Conservation (phyloP, 2,888 invertebrate genomes). For the Apamea anceps region DNA sequence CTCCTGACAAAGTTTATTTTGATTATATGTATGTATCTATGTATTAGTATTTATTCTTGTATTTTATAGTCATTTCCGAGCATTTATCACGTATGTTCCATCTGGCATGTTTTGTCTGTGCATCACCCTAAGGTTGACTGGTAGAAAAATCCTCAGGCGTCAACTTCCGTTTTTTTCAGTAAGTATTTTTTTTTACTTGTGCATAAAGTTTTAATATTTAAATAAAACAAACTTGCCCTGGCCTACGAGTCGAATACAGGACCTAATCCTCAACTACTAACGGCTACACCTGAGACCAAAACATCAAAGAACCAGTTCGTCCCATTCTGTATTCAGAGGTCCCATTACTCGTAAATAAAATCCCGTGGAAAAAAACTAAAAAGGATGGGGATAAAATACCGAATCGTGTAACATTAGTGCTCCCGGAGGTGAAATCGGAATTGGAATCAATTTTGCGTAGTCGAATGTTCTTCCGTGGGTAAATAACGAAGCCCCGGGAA, state of each 20-base stretch:
- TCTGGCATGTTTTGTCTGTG: too few species aligned
- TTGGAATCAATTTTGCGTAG: slow-evolving; percentile 64
- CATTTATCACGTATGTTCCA: too few species aligned
- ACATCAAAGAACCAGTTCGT: slow-evolving; percentile 18
- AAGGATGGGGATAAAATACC: slow-evolving; percentile 45
- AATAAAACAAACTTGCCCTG: not conserved
- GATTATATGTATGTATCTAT: too few species aligned
- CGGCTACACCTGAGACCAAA: not conserved
- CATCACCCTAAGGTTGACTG: too few species aligned
- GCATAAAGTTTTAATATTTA: not conserved
- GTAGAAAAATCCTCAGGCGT: too few species aligned
- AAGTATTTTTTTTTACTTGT: too few species aligned
- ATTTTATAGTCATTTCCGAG: too few species aligned
- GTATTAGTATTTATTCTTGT: too few species aligned
- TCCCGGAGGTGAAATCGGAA: slow-evolving; percentile 63
- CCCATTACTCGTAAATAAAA: slow-evolving; percentile 49
- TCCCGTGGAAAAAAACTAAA: slow-evolving; percentile 42
- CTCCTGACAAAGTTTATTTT: too few species aligned
- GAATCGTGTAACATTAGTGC: slow-evolving; percentile 57
- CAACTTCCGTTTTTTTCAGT: too few species aligned
- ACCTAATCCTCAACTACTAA: not conserved
- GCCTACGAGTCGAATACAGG: not conserved
- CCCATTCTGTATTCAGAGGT: slow-evolving; percentile 17
- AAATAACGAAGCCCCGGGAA: slow-evolving; percentile 46
- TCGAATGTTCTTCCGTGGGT: slow-evolving; percentile 55